Percentiles rank a stretch among this genome's conserved stretches.
Evolutionary conservation across 2,797 vertebrate species (phyloP).

Genomic region (Sebastes hopkinsi): DNA sequence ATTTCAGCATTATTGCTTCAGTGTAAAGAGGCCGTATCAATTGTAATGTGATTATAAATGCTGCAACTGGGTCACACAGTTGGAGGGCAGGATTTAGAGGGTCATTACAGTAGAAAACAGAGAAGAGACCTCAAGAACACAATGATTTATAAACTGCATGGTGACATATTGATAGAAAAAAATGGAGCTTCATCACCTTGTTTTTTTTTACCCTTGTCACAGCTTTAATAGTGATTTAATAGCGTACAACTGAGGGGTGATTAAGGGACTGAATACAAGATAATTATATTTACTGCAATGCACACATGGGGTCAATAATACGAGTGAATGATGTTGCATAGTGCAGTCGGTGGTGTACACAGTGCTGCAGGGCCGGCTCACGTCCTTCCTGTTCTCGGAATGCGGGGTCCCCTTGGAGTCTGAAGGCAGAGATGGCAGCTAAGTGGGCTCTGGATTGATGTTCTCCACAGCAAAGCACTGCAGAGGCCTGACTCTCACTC

Average conservation of each 20-base stretch:
- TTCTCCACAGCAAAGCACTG: slow-evolving; percentile 72
- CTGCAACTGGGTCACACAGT: slow-evolving; percentile 23
- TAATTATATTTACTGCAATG: slow-evolving; percentile 45
- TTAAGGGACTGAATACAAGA: slow-evolving; percentile 32
- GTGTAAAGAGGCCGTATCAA: slow-evolving; percentile 8
- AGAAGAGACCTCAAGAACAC: slow-evolving; percentile 1
- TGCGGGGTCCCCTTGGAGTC: slow-evolving; percentile 50
- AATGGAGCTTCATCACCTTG: not conserved
- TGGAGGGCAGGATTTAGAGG: slow-evolving; percentile 28
- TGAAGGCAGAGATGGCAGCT: slow-evolving; percentile 63
- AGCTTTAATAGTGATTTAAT: slow-evolving; percentile 16
- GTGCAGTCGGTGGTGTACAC: slow-evolving; percentile 16
- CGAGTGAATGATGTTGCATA: slow-evolving; percentile 35
- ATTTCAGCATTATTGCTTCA: slow-evolving; percentile 32
- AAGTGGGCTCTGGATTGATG: slow-evolving; percentile 74
- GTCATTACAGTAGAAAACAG: slow-evolving; percentile 21
- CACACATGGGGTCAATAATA: slow-evolving; percentile 52
- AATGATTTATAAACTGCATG: slow-evolving; percentile 3
- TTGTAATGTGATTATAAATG: slow-evolving; percentile 27
- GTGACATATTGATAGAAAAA: slow-evolving; percentile 2
- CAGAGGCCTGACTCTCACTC: slow-evolving; percentile 66
- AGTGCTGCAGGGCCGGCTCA: slow-evolving; percentile 29
- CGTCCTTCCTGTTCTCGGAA: slow-evolving; percentile 44
- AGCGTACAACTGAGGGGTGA: slow-evolving; percentile 38
- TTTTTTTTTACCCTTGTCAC: slow-evolving; percentile 3